Evolutionary conservation across 37 sponge, comb jelly and placozoan species (phyloP).

Genomic region (Bolinopsis microptera): DNA sequence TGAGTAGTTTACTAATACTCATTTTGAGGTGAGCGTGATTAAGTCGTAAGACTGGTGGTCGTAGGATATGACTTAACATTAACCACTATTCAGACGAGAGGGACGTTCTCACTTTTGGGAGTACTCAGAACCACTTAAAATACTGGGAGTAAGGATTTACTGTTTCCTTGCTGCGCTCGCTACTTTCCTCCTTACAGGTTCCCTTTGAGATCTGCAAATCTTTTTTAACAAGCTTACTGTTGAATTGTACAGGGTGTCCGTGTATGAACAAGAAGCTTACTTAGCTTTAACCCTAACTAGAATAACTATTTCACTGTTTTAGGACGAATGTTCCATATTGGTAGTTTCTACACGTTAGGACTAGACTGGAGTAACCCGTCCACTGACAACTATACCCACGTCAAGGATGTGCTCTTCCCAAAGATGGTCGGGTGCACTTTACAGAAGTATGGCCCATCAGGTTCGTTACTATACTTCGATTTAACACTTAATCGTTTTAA

Average conservation of each 20-base stretch:
- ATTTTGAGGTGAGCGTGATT: no score
- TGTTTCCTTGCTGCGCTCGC: background rate
- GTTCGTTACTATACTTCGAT: background rate
- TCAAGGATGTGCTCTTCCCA: background rate
- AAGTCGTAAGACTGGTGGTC: no score
- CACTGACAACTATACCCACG: constrained; percentile 16
- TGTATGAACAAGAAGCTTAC: no score
- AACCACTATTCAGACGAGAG: background rate
- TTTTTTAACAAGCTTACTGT: no score
- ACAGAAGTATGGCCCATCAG: background rate
- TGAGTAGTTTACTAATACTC: no score
- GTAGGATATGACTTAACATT: no score
- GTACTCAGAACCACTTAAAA: background rate
- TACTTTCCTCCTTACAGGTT: background rate
- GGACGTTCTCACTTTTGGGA: background rate
- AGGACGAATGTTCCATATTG: background rate
- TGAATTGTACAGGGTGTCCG: no score
- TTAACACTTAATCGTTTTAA: no score
- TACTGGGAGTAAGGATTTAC: background rate
- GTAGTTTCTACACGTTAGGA: background rate
- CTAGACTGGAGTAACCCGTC: background rate
- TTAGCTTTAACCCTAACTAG: no score
- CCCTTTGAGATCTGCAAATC: no score
- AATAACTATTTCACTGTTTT: no score
- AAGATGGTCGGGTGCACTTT: constrained; percentile 14